These are phyloP conservation scores for Mallotus villosus DNA, from an alignment of 2,797 vertebrate genomes.

Conservation along the genomic window DNA sequence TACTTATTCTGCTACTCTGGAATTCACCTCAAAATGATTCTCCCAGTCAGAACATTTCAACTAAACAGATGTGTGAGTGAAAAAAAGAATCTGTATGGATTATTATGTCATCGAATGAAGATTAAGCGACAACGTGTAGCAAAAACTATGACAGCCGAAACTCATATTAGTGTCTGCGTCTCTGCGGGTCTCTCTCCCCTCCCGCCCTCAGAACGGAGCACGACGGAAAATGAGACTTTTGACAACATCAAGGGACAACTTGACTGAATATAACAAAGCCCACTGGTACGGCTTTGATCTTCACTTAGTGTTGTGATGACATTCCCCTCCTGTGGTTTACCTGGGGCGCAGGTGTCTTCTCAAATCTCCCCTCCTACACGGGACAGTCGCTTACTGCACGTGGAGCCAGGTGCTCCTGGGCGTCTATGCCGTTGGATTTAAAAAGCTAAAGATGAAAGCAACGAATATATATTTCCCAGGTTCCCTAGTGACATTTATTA, in stretches of 20 bases:
- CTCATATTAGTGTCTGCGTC: too few relatives aligned
- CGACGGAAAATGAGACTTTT: slow-evolving; percentile 33
- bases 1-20: too few relatives aligned
- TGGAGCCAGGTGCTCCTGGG: slow-evolving; percentile 44
- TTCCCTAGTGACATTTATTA: slow-evolving; percentile 35
- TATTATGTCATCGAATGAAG: too few relatives aligned
- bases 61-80: too few relatives aligned
- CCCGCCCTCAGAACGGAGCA: too few relatives aligned
- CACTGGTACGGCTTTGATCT: slow-evolving; percentile 59
- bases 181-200: slow-evolving; percentile 7
- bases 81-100: too few relatives aligned
- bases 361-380: slow-evolving; percentile 24
- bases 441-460: slow-evolving; percentile 50
- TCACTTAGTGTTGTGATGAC: background rate
- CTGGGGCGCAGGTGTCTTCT: slow-evolving; percentile 40
- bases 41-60: too few relatives aligned
- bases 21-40: too few relatives aligned
- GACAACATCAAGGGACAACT: slow-evolving; percentile 33
- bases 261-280: slow-evolving; percentile 61
- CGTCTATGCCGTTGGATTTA: slow-evolving; percentile 31
- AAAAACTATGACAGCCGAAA: slow-evolving; percentile 30
- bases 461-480: slow-evolving; percentile 14
- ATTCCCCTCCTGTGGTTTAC: background rate
- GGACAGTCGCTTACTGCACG: slow-evolving; percentile 46
- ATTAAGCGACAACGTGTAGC: too few relatives aligned